phyloP scores from a whole-genome alignment of 1,140 invertebrate genomes.

The Stegodyphus mimosarum region DNA sequence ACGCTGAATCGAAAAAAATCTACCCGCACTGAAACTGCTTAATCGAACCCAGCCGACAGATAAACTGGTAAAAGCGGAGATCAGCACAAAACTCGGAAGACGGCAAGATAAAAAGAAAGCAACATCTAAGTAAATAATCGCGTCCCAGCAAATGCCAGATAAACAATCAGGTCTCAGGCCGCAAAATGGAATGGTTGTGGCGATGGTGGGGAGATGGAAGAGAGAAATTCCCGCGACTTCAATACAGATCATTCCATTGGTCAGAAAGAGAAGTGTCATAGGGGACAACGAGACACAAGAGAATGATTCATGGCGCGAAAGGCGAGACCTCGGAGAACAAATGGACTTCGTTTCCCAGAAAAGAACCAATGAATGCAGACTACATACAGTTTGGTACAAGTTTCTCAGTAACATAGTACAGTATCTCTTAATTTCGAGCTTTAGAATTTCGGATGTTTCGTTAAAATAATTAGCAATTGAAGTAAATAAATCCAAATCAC shows the following conservation, averaged over 20 bases:
- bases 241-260: slow-evolving; percentile 48
- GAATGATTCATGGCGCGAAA: slow-evolving; percentile 42
- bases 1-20: not conserved
- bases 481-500: too few relatives aligned
- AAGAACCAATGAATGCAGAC: not conserved
- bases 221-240: not conserved
- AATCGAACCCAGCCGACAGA: not conserved
- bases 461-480: too few relatives aligned
- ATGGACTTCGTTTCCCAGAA: slow-evolving; percentile 7
- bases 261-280: slow-evolving; percentile 47
- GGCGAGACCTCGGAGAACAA: slow-evolving; percentile 9
- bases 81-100: not conserved
- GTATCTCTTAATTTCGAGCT: too few relatives aligned
- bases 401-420: too few relatives aligned
- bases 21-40: not conserved
- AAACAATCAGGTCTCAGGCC: slow-evolving; percentile 36
- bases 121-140: slow-evolving; percentile 51
- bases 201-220: not conserved
- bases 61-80: slow-evolving; percentile 2
- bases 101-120: not conserved
- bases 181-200: slow-evolving; percentile 30
- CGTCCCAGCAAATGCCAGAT: slow-evolving; percentile 27
- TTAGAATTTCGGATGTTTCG: too few relatives aligned
- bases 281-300: slow-evolving; percentile 26
- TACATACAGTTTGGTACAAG: too few relatives aligned